Percentiles rank a stretch among this genome's conserved stretches.
These are phyloP conservation scores for Megalops atlanticus DNA, from an alignment of 2,113 vertebrate genomes.

Conservation along the genomic window DNA sequence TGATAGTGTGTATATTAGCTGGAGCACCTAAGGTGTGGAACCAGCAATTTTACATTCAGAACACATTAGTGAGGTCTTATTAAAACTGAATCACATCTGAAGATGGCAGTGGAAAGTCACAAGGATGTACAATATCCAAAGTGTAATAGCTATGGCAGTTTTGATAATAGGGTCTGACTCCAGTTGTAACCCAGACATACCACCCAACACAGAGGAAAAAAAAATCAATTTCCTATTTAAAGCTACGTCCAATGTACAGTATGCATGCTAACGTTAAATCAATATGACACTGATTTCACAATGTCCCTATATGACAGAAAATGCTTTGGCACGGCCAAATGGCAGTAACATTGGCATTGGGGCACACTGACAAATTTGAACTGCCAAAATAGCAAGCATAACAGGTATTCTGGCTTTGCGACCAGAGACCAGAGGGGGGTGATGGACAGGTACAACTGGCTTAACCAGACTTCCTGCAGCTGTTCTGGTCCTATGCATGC, in stretches of 20 bases:
- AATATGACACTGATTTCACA: neutral
- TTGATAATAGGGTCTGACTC: neutral
- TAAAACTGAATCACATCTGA: neutral
- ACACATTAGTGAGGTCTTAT: neutral
- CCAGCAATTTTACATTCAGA: no score
- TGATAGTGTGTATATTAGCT: no score
- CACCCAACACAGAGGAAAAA: neutral
- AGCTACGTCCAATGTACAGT: neutral
- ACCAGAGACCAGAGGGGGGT: no score
- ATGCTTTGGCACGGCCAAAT: neutral
- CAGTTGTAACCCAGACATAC: neutral
- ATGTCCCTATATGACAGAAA: neutral
- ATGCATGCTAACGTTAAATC: neutral
- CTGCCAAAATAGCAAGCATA: no score
- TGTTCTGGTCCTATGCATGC: no score
- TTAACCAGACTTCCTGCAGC: no score
- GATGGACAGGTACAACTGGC: no score
- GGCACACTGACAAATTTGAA: no score
- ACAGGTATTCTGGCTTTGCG: no score
- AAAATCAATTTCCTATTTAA: slow-evolving; percentile 4
- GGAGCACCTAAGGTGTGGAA: no score
- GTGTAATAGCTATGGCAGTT: neutral
- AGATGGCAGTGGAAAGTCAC: neutral
- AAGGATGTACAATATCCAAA: neutral
- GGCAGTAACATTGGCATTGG: neutral